Evolutionary conservation across 2,113 vertebrate species (phyloP), one percentile per base, ranked within the genome.

Genomic region (Axis porcinus): DNA sequence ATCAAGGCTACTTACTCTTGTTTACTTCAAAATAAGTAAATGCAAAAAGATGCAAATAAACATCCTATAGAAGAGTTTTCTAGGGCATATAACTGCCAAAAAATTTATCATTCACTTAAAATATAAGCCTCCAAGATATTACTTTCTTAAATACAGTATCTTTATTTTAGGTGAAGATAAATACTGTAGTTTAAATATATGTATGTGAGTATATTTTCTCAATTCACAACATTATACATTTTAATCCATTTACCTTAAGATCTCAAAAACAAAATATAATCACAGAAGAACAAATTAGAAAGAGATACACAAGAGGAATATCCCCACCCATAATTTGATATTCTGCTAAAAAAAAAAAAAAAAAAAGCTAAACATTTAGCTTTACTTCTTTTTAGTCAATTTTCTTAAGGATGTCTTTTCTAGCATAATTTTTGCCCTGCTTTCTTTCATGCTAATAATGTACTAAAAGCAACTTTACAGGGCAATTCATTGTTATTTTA

Each of bases 231-330:
- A 87, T 60, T 78, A 93, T 0, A 45, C 16, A 74, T 58, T 89
- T 93, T 96, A 58, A 58, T 94, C 23, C 58, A 5, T 67, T 70
- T 70, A 94, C 3, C 45, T 76, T 83, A 85, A 58, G 23, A 13
- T 36, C 87, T 87, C 33, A 74, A 93, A 85, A 97, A 84, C 30
- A 86, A 96, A 88, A 81, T 57, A 93, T 85, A 89, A 86, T 15
- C 47, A 47, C n/a, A 36, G 23, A 83, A 90, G 6, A 57, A n/a
- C 86, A 74, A 88, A 57, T 11, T 64, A n/a, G 27, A 86, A 86
- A 54, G 25, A 85, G 85, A 47, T 6, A 57, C 52, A 70, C 28
- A 86, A 67, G 30, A 87, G 36, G 23, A 78, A 76, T 4, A 96
- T n/a, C 36, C 33, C 43, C 30, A 82, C 3, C 27, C 54, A 89